phyloP scores from a whole-genome alignment of 1,140 invertebrate genomes.

The Bombus soroeensis region DNA sequence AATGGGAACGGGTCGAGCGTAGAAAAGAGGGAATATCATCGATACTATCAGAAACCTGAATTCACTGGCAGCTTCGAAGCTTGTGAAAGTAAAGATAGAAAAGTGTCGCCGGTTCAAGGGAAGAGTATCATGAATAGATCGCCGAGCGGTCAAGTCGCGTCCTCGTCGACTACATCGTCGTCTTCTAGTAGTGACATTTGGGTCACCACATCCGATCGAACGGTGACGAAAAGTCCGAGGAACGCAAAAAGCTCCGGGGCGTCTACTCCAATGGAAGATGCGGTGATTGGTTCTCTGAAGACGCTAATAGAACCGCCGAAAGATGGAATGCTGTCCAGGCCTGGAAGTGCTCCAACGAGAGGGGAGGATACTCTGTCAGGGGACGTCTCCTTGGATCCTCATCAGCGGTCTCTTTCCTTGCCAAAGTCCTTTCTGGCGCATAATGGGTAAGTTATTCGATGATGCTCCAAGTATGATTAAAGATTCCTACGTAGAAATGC shows the following conservation, averaged over 20 bases:
- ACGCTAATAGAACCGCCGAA: slow-evolving; percentile 75
- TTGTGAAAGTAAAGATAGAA: slow-evolving; percentile 66
- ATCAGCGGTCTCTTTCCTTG: slow-evolving; percentile 85
- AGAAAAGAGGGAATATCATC: slow-evolving; percentile 55
- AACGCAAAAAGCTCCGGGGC: slow-evolving; percentile 83
- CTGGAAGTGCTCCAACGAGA: slow-evolving; percentile 83
- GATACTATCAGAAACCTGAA: slow-evolving; percentile 63
- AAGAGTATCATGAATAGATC: slow-evolving; percentile 72
- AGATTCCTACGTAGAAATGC: not conserved
- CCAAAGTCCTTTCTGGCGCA: slow-evolving; percentile 86
- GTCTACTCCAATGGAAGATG: slow-evolving; percentile 83
- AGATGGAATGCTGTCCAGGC: slow-evolving; percentile 80
- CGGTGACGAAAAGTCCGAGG: slow-evolving; percentile 81
- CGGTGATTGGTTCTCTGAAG: slow-evolving; percentile 74
- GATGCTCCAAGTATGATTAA: not conserved
- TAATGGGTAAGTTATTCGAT: slow-evolving; percentile 74
- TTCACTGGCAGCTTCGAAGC: slow-evolving; percentile 59
- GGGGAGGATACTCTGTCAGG: slow-evolving; percentile 72
- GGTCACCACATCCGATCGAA: slow-evolving; percentile 83
- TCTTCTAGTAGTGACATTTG: slow-evolving; percentile 84
- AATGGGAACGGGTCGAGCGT: slow-evolving; percentile 66
- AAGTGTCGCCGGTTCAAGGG: slow-evolving; percentile 79
- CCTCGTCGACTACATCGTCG: slow-evolving; percentile 79
- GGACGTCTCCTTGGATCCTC: slow-evolving; percentile 78
- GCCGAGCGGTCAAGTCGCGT: slow-evolving; percentile 70